Evolutionary conservation across 2,888 invertebrate species (phyloP).

Genomic region (Dendrolimus pini): DNA sequence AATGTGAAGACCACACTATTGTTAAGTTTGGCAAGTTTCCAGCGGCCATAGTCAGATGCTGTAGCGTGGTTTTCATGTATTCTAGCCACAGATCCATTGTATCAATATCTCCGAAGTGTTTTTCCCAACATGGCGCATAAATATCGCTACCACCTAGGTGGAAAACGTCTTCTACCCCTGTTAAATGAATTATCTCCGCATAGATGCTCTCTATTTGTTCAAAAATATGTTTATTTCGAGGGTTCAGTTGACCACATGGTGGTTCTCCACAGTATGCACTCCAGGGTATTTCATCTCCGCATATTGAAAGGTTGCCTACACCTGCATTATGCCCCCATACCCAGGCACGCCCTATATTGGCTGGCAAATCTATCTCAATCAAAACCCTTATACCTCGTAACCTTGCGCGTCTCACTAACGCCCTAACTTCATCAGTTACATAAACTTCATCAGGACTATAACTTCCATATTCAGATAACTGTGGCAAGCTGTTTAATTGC

Average conservation of each 20-base stretch:
- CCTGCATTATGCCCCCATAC: constrained; percentile 82
- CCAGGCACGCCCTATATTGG: constrained; percentile 89
- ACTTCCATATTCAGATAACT: constrained; percentile 86
- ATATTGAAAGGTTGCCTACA: constrained; percentile 82
- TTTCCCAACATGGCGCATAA: constrained; percentile 83
- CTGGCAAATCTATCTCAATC: constrained; percentile 92
- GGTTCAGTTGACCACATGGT: constrained; percentile 89
- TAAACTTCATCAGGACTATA: constrained; percentile 86
- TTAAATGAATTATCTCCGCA: constrained; percentile 82
- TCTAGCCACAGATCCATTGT: constrained; percentile 83
- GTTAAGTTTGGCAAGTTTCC: constrained; percentile 44
- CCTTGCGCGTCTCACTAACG: constrained; percentile 85
- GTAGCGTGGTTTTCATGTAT: constrained; percentile 78
- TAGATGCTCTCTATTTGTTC: constrained; percentile 83
- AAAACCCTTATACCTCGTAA: constrained; percentile 89
- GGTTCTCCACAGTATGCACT: constrained; percentile 84
- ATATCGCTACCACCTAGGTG: constrained; percentile 88
- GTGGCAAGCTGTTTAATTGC: constrained; percentile 82
- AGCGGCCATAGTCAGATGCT: constrained; percentile 73
- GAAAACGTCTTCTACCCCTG: constrained; percentile 85
- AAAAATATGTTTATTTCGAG: constrained; percentile 82
- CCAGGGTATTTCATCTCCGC: constrained; percentile 85
- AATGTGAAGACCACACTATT: constrained; percentile 42
- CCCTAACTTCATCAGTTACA: constrained; percentile 79
- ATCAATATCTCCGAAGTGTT: constrained; percentile 78